Base-by-base conservation (phyloP, 2,888 invertebrate species). In the Emmelina monodactyla region DNA sequence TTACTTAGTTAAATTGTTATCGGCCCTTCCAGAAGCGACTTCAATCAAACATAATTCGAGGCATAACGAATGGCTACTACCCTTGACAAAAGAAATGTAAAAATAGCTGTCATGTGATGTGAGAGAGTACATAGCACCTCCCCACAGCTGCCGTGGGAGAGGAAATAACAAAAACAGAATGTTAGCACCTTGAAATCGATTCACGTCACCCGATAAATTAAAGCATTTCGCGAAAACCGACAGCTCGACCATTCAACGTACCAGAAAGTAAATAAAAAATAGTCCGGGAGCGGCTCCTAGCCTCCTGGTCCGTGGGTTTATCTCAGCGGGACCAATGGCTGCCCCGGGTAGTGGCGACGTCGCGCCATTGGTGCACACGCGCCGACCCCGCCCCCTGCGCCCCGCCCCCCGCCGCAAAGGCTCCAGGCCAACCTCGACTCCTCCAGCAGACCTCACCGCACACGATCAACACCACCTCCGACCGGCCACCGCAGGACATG, bases 291-390 rank as follows among this genome's bases (percentile, higher is more conserved):
- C 47, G 40, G 52, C 53, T 50, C 51, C 65, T 78, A 78, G 78
- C 76, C 75, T 78, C 79, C 69, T 60, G 70, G 66, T 78, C 73
- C 70, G 76, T 75, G 71, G 64, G 67, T 69, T 72, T 70, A 75
- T 76, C 78, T 76, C 66, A 48, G 42, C 35, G 35, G 54, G 45
- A 47, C 79, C 78, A 79, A 79, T 76, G 25, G n/a, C 25, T 11
- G n/a, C 3, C 25, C 6, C n/a, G 4, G 11, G n/a, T n/a, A 25
- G 11, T 25, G 4, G 11, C 9, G 11, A 4, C n/a, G 9, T 3
- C 25, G 9, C n/a, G n/a, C n/a, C 25, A 25, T 25, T 25, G 25
- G 25, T 25, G n/a, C 25, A 11, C 25, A 25, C 25, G 11, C 4
- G 59, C 70, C 63, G 80, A 82, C 65, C 82, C 83, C 76, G 66